A percentile compares a stretch with the other conserved stretches of the same genome.
These are phyloP conservation scores for Orchestes rusci DNA, from an alignment of 2,888 invertebrate species.

Conservation along the genomic window DNA sequence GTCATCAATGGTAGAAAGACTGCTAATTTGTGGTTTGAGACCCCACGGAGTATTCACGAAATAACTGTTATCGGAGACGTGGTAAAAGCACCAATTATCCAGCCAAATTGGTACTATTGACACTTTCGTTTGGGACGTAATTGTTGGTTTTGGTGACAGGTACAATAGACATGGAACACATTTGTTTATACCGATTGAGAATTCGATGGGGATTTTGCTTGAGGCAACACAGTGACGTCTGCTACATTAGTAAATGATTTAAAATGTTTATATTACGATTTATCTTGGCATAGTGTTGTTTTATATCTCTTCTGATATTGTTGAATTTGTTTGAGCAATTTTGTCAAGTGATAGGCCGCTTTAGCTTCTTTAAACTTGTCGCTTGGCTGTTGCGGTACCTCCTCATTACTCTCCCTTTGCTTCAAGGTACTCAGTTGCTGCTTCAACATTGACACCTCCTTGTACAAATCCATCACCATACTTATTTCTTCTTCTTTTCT, in stretches of 20 bases:
- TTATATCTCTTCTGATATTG: slow-evolving; percentile 38
- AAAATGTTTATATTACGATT: no score
- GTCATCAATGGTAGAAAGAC: slow-evolving; percentile 19
- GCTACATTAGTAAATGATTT: no score
- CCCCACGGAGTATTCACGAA: slow-evolving; percentile 1
- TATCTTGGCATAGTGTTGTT: slow-evolving; percentile 21
- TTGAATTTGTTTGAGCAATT: slow-evolving; percentile 42
- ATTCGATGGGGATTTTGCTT: no score
- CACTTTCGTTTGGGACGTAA: slow-evolving; percentile 13
- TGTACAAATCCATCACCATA: slow-evolving; percentile 42
- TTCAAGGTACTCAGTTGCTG: slow-evolving; percentile 39
- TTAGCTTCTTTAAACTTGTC: slow-evolving; percentile 30
- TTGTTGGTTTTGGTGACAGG: slow-evolving; percentile 6
- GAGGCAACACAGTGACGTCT: no score
- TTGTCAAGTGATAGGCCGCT: slow-evolving; percentile 40
- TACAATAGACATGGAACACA: no score
- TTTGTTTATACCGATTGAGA: no score
- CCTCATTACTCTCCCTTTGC: slow-evolving; percentile 34
- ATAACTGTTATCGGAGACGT: slow-evolving; percentile 11
- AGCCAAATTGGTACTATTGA: slow-evolving; percentile 11
- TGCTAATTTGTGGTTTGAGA: slow-evolving; percentile 14
- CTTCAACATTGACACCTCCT: slow-evolving; percentile 42
- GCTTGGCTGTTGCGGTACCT: slow-evolving; percentile 24
- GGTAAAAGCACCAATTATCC: slow-evolving; percentile 16
- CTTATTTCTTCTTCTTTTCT: slow-evolving; percentile 44